phyloP scores from a whole-genome alignment of 2,888 invertebrate genomes.

The Phragmatobia fuliginosa region DNA sequence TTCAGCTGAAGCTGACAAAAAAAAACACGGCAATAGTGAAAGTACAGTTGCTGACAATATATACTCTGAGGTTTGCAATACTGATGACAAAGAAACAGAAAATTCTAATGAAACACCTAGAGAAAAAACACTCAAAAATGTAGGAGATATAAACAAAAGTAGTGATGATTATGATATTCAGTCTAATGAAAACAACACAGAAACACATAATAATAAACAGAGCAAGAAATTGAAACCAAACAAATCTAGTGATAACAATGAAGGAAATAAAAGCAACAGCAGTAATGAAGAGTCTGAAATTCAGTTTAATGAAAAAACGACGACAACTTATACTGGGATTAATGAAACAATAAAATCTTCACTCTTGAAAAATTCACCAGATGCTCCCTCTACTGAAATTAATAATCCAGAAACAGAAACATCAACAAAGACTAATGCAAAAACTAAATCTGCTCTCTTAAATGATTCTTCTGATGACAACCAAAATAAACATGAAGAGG shows the following conservation, averaged over 20 bases:
- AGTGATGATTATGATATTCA: background rate
- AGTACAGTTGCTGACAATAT: background rate
- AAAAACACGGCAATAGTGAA: background rate
- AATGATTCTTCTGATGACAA: slow-evolving; percentile 52
- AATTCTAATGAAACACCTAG: background rate
- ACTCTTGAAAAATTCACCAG: slow-evolving; percentile 9
- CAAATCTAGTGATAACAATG: background rate
- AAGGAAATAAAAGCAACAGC: background rate
- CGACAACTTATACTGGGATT: background rate
- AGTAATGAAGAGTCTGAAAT: background rate
- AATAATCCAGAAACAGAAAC: slow-evolving; percentile 45
- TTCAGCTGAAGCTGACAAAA: background rate
- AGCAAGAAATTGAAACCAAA: background rate
- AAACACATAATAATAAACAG: background rate
- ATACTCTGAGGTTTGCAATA: background rate
- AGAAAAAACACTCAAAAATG: background rate
- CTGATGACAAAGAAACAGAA: background rate
- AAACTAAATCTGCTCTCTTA: slow-evolving; percentile 50
- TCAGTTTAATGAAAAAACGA: background rate
- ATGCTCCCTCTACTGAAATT: slow-evolving; percentile 34
- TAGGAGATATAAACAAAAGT: background rate
- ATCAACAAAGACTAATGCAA: slow-evolving; percentile 20
- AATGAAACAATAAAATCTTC: slow-evolving; percentile 8
- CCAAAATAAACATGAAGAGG: slow-evolving; percentile 48
- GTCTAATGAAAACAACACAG: background rate